These are phyloP conservation scores for Salmo trutta DNA, from an alignment of 2,797 vertebrate genomes.

Conservation along the genomic window DNA sequence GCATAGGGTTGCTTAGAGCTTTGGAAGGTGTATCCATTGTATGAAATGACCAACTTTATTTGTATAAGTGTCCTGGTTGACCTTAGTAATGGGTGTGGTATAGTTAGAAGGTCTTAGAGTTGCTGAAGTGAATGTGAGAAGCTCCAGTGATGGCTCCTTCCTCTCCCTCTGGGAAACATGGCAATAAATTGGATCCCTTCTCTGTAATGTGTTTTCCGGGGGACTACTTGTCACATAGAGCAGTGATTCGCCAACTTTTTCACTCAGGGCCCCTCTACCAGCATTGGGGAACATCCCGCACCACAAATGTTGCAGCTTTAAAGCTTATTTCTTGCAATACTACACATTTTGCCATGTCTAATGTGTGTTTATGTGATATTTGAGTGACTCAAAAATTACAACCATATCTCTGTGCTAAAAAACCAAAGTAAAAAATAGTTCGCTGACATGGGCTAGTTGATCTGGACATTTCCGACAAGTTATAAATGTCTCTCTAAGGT, in stretches of 20 bases:
- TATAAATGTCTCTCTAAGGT: too few species aligned
- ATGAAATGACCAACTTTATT: conserved; percentile 34
- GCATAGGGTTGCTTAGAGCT: conserved; percentile 14
- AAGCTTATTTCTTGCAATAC: too few species aligned
- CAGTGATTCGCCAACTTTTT: conserved; percentile 8
- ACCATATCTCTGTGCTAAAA: too few species aligned
- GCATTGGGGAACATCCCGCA: not conserved
- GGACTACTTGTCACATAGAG: conserved; percentile 13
- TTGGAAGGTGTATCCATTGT: conserved; percentile 24
- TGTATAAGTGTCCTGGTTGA: conserved; percentile 40
- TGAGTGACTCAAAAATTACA: too few species aligned
- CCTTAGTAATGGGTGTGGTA: conserved; percentile 40
- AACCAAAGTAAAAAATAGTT: too few species aligned
- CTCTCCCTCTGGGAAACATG: conserved; percentile 37
- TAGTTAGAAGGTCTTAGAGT: conserved; percentile 14
- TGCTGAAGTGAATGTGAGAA: conserved; percentile 34
- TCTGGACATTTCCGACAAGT: too few species aligned
- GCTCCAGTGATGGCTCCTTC: conserved; percentile 32
- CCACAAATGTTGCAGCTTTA: too few species aligned
- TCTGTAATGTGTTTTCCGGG: conserved; percentile 46
- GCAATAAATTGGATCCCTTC: conserved; percentile 21
- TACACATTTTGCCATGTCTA: too few species aligned
- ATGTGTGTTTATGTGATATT: too few species aligned
- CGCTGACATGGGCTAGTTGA: too few species aligned
- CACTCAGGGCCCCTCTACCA: conserved; percentile 22